Evolutionary conservation across 2,797 vertebrate species (phyloP).

Genomic region (Gadopsis marmoratus): DNA sequence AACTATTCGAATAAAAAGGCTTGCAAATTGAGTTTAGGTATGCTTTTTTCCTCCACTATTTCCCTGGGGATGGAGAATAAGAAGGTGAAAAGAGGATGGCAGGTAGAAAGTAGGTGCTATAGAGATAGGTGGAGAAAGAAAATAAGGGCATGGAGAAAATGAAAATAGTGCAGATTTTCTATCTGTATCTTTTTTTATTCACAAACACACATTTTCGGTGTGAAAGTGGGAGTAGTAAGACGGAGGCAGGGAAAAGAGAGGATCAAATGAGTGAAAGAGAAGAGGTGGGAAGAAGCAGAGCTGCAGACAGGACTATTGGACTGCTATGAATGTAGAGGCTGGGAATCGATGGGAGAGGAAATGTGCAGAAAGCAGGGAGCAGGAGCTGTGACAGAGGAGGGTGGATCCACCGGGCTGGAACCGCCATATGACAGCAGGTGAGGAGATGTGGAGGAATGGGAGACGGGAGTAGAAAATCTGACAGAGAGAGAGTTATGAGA

Average conservation of each 20-base stretch:
- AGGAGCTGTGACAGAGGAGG: slow-evolving; percentile 68
- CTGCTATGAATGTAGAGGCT: slow-evolving; percentile 58
- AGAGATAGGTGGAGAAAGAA: slow-evolving; percentile 15
- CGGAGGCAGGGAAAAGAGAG: slow-evolving; percentile 45
- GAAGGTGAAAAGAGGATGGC: slow-evolving; percentile 15
- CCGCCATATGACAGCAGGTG: slow-evolving; percentile 77
- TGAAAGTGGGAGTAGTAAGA: slow-evolving; percentile 37
- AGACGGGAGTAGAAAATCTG: slow-evolving; percentile 66
- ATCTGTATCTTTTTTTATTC: slow-evolving; percentile 40
- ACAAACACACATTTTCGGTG: slow-evolving; percentile 34
- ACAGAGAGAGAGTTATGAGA: slow-evolving; percentile 55
- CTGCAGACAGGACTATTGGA: slow-evolving; percentile 64
- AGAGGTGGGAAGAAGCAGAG: slow-evolving; percentile 55
- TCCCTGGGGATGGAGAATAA: slow-evolving; percentile 13
- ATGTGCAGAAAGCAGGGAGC: slow-evolving; percentile 67
- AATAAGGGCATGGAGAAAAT: slow-evolving; percentile 18
- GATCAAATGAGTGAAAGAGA: slow-evolving; percentile 50
- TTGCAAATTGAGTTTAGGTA: slow-evolving; percentile 33
- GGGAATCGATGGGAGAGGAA: slow-evolving; percentile 76
- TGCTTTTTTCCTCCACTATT: slow-evolving; percentile 3
- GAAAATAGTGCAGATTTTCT: slow-evolving; percentile 27
- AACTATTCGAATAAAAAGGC: slow-evolving; percentile 41
- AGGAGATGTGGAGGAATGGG: slow-evolving; percentile 70
- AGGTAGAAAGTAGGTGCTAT: not conserved
- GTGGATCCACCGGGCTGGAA: slow-evolving; percentile 69